Evolutionary conservation across 2,797 vertebrate genomes (phyloP), one percentile per base, ranked within the genome.

Genomic region (Melanotaenia nigrans): DNA sequence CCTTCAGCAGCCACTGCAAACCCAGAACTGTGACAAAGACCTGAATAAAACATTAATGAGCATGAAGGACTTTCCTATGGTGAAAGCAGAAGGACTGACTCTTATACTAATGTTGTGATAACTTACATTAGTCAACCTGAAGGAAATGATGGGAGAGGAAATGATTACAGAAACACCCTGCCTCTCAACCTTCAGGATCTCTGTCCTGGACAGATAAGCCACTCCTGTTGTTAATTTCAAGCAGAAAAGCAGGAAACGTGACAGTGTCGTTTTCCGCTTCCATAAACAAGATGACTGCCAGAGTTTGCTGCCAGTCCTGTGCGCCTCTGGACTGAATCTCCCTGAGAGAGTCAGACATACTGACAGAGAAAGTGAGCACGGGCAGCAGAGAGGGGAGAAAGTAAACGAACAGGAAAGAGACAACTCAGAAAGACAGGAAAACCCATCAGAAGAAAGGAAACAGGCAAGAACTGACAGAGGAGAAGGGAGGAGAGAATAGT

Each of bases 181-280:
- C 81, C 82, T 81, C 83, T 81, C 83, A 85, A 87, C 78, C 94
- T 94, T 95, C 94, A 90, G 96, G 96, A 96, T 96, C 95, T 93
- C 94, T 98, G 97, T 92, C 91, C 93, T 87, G 92, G 76, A 84
- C 89, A 97, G 97, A 99, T 99, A 99, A 98, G 96, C 95, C 93
- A 90, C 73, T 95, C 93, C 90, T 91, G 94, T 95, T 96, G 92
- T 96, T 97, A 96, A 97, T 96, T 96, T 94, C 89, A 87, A 94
- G 94, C 95, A 94, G 95, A 95, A 95, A 96, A 92, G 96, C 97
- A 99, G 97, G 98, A 99, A 99, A 96, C 67, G 87, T 95, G 95
- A 97, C 95, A 95, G 94, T 93, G 93, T 94, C 93, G 94, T 95
- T 97, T 97, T 97, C 96, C 96, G 94, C 94, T 96, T 92, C 93